phyloP scores from a whole-genome alignment of 2,888 invertebrate species.

The Lasioglossum marginatum region DNA sequence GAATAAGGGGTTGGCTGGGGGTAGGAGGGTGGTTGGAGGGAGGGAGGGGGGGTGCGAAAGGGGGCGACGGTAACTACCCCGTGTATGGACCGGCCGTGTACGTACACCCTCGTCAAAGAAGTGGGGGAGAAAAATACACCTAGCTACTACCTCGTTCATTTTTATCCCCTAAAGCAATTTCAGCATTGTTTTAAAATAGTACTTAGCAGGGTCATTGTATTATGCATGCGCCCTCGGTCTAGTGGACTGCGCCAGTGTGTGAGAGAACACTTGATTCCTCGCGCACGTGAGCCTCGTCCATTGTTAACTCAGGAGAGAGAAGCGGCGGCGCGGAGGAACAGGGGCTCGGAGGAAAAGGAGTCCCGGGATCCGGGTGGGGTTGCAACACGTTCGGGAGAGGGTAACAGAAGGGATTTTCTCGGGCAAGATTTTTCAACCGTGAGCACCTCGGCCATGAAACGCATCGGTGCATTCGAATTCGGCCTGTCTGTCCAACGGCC shows the following conservation, averaged over 20 bases:
- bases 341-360: conserved; percentile 51
- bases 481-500: conserved; percentile 10
- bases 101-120: conserved; percentile 80
- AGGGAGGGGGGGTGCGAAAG: conserved; percentile 51
- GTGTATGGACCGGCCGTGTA: conserved; percentile 72
- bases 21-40: conserved; percentile 30
- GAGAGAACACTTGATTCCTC: conserved; percentile 85
- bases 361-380: conserved; percentile 19
- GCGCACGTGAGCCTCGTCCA: conserved; percentile 84
- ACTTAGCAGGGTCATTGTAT: conserved; percentile 85
- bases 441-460: conserved; percentile 64
- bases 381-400: conserved; percentile 46
- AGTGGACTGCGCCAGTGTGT: conserved; percentile 80
- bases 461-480: conserved; percentile 34
- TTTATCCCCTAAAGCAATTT: conserved; percentile 85
- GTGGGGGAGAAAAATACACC: conserved; percentile 84
- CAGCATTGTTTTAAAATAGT: conserved; percentile 85
- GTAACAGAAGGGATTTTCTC: conserved; percentile 74
- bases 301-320: conserved; percentile 80
- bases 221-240: conserved; percentile 84
- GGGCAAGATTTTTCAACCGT: conserved; percentile 81
- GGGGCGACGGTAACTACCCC: conserved; percentile 76
- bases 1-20: conserved; percentile 13
- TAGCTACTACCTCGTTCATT: conserved; percentile 84
- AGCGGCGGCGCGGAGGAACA: conserved; percentile 61